Base-by-base conservation (phyloP, 2,888 invertebrate species). In the Xestia sexstrigata region DNA sequence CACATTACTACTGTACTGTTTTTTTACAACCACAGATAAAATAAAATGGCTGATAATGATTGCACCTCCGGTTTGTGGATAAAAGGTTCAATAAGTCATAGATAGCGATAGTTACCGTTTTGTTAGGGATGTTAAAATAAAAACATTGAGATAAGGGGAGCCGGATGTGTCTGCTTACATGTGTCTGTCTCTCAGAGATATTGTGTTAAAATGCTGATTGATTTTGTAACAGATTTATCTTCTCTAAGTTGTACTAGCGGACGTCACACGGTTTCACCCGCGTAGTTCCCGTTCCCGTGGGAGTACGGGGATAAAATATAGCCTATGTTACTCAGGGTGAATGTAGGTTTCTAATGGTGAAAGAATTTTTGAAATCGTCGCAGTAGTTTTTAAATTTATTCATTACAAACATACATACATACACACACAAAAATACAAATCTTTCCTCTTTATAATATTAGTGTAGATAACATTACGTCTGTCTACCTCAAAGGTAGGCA, bases 61-160 rank as follows among this genome's bases (percentile, higher is more conserved):
- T 85, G 85, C 88, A 85, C 77, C 85, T 86, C 88, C 87, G 87
- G 86, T 82, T 83, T 60, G 65, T 9, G 65, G 79, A 88, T 85
- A 85, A 74, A 63, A 67, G 47, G 87, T 87, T 87, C 88, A 87
- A 84, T 70, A 82, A 75, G 87, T 87, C 86, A 86, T 23, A 17
- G 86, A 87, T 84, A 87, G 20, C 7, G 66, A 67, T 77, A 55
- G 63, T 39, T 72, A n/a, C 15, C 2, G 47, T 71, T 74, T 47
- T 60, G 20, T 42, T 68, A 63, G 65, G 66, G 26, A 67, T 60
- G 15, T 39, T 47, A 55, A 65, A 63, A 66, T 66, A 68, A 62
- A 76, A 83, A 78, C 71, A 77, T 8, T 45, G 13, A 15, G 83
- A 87, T 87, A 83, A 85, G 47, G 0, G 17, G 7, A 83, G 70